phyloP scores from a whole-genome alignment of 2,888 invertebrate species.

The Therioaphis trifolii region DNA sequence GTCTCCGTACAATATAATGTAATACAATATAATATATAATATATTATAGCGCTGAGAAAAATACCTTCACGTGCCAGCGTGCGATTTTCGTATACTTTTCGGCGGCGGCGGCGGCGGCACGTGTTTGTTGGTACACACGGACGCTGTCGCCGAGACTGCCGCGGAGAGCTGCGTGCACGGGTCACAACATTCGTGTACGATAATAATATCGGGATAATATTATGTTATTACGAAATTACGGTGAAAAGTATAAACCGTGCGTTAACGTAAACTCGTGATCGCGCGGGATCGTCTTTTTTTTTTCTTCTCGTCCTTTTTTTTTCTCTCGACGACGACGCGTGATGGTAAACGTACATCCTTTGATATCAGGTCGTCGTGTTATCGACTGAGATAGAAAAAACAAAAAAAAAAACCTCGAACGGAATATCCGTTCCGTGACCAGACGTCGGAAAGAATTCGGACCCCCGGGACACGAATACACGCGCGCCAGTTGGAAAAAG shows the following conservation, averaged over 20 bases:
- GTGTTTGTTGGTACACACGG: not conserved
- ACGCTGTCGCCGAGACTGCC: too few relatives aligned
- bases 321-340: too few relatives aligned
- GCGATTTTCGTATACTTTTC: too few relatives aligned
- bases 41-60: not conserved
- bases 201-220: too few relatives aligned
- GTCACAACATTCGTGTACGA: too few relatives aligned
- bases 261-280: too few relatives aligned
- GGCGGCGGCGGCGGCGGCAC: not conserved
- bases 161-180: too few relatives aligned
- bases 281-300: not conserved
- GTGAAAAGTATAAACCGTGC: too few relatives aligned
- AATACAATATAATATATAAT: not conserved
- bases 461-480: conserved; percentile 42
- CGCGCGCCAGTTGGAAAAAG: conserved; percentile 5
- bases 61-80: not conserved
- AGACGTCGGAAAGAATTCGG: conserved; percentile 47
- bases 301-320: not conserved
- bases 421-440: conserved; percentile 49
- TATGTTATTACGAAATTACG: too few relatives aligned
- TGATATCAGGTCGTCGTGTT: not conserved
- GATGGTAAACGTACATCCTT: not conserved
- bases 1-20: not conserved
- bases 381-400: too few relatives aligned
- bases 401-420: conserved; percentile 26